Conservation (phyloP, 2,797 vertebrate genomes). For the Melanogrammus aeglefinus region DNA sequence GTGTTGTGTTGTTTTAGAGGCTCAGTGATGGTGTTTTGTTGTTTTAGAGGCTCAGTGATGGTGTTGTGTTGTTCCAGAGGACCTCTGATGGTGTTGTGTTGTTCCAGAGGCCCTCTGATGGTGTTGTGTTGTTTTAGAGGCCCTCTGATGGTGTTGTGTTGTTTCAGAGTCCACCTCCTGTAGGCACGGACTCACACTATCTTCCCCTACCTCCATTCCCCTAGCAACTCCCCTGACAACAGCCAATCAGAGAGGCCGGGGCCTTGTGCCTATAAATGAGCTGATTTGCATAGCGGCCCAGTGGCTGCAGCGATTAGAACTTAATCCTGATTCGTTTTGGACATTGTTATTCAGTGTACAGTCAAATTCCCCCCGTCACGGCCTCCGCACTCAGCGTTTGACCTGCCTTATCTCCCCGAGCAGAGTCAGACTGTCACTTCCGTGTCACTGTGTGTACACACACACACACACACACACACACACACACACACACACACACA, state of each 20-base stretch:
- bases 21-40: too few relatives aligned
- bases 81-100: too few relatives aligned
- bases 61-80: too few relatives aligned
- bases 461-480: background rate
- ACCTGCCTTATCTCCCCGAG: slow-evolving; percentile 70
- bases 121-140: too few relatives aligned
- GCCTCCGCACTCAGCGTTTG: slow-evolving; percentile 52
- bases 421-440: slow-evolving; percentile 54
- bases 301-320: slow-evolving; percentile 71
- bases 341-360: slow-evolving; percentile 70
- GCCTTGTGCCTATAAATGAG: slow-evolving; percentile 60
- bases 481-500: background rate
- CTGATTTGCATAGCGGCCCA: slow-evolving; percentile 67
- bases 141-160: too few relatives aligned
- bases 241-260: slow-evolving; percentile 63
- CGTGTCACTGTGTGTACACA: background rate
- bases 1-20: too few relatives aligned
- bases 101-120: too few relatives aligned
- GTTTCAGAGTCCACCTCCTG: background rate
- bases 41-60: too few relatives aligned
- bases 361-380: slow-evolving; percentile 34
- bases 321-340: slow-evolving; percentile 75
- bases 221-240: slow-evolving; percentile 46
- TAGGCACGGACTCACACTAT: slow-evolving; percentile 24
- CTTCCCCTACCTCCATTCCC: slow-evolving; percentile 20